A percentile compares a stretch with the other conserved stretches of the same genome.
These are phyloP conservation scores for Scotopteryx bipunctaria DNA, from an alignment of 2,888 invertebrate genomes.

Conservation along the genomic window DNA sequence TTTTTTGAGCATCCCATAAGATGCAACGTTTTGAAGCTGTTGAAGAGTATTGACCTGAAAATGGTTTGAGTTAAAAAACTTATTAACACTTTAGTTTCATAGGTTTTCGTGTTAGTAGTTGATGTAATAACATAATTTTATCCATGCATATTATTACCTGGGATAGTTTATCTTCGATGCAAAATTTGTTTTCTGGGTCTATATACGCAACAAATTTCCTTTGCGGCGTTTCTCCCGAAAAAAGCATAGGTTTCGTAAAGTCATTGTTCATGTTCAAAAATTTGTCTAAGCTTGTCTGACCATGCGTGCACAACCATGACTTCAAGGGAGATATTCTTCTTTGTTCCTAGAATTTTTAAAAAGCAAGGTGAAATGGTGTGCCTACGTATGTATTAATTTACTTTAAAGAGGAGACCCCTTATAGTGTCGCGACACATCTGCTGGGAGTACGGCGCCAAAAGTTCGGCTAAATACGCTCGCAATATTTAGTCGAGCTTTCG, in stretches of 20 bases:
- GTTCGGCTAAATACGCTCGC: no score
- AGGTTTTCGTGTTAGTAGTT: no score
- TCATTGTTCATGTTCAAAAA: constrained; percentile 88
- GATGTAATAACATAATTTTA: no score
- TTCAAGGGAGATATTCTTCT: constrained; percentile 93
- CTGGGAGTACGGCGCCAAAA: no score
- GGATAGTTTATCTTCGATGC: constrained; percentile 95
- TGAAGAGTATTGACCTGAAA: constrained; percentile 93
- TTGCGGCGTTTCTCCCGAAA: constrained; percentile 93
- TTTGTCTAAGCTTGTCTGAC: constrained; percentile 90
- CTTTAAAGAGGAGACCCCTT: no score
- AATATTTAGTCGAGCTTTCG: no score
- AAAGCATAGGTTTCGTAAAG: constrained; percentile 89
- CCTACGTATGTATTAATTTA: background rate
- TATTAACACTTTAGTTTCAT: no score
- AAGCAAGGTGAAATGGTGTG: background rate
- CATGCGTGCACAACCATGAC: constrained; percentile 96
- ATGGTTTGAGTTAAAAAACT: background rate
- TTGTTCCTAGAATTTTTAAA: constrained; percentile 82
- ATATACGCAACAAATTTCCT: constrained; percentile 96
- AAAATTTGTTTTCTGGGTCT: constrained; percentile 95
- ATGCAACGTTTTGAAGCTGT: constrained; percentile 96
- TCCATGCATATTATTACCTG: constrained; percentile 85
- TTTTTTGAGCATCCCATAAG: constrained; percentile 94
- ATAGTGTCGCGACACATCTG: no score